phyloP scores from a whole-genome alignment of 2,113 vertebrate species.

The Sander vitreus region DNA sequence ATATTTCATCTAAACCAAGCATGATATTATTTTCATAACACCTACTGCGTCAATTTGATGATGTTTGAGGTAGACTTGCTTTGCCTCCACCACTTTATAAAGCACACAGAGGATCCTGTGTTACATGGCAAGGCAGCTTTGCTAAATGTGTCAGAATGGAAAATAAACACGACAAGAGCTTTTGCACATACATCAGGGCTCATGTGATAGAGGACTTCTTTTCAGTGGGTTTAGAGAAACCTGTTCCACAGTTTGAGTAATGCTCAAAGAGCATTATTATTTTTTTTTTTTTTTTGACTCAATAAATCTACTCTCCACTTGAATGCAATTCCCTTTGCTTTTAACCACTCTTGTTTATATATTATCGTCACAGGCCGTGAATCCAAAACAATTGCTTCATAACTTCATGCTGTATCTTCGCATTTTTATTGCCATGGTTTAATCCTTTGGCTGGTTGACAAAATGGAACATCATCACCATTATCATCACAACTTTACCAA shows the following conservation, averaged over 20 bases:
- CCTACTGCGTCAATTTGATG: constrained; percentile 12
- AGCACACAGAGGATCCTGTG: constrained; percentile 20
- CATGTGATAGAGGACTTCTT: constrained; percentile 9
- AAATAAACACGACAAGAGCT: constrained; percentile 50
- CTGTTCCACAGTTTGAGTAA: constrained; percentile 33
- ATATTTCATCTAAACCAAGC: constrained; percentile 31
- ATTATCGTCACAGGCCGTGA: constrained; percentile 49
- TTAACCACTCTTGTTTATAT: constrained; percentile 46
- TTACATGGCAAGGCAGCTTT: constrained; percentile 10
- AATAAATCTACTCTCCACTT: constrained; percentile 36
- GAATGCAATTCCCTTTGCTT: constrained; percentile 14
- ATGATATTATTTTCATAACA: constrained; percentile 41
- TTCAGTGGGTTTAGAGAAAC: constrained; percentile 18
- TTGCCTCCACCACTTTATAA: constrained; percentile 13
- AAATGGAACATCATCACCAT: constrained; percentile 56
- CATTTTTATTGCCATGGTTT: constrained; percentile 55
- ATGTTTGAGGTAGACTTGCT: constrained; percentile 21
- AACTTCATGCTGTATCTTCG: constrained; percentile 52
- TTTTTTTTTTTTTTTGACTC: constrained; percentile 24
- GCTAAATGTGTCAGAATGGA: constrained; percentile 36
- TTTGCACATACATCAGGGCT: constrained; percentile 30
- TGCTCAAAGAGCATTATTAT: constrained; percentile 16
- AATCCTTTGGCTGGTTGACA: constrained; percentile 65
- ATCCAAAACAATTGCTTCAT: constrained; percentile 64
- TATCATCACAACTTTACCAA: constrained; percentile 59